Percentiles rank a stretch among this genome's conserved stretches.
Conservation (phyloP, 2,113 vertebrate species). For the Leptobrachium leishanense region DNA sequence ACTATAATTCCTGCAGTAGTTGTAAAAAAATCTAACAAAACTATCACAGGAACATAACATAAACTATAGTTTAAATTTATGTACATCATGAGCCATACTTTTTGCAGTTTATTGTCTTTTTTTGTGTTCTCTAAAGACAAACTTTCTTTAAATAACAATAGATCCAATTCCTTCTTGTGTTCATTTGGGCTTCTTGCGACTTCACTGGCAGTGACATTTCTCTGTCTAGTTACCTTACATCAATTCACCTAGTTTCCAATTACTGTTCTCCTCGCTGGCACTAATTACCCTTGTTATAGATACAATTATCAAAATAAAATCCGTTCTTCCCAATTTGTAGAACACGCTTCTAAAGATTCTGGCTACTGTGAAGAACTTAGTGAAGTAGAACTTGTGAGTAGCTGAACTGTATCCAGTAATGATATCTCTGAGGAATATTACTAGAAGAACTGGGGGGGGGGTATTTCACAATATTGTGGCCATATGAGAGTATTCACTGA, state of each 20-base stretch:
- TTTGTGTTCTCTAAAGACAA: not conserved
- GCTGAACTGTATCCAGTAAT: conserved; percentile 39
- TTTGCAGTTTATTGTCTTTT: not conserved
- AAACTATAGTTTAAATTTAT: not conserved
- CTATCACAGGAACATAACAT: not conserved
- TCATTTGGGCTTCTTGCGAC: not conserved
- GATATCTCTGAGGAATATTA: conserved; percentile 40
- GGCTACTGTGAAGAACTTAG: conserved; percentile 27
- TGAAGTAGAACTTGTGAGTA: conserved; percentile 21
- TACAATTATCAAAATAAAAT: conserved; percentile 38
- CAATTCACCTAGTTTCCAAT: conserved; percentile 11
- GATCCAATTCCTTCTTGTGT: not conserved
- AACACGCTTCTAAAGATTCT: conserved; percentile 22
- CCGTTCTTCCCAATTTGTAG: conserved; percentile 16
- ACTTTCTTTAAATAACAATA: not conserved
- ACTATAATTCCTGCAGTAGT: no score
- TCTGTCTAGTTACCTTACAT: not conserved
- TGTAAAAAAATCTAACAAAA: no score
- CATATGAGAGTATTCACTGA: conserved; percentile 41
- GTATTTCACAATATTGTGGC: conserved; percentile 19
- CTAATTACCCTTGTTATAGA: conserved; percentile 31
- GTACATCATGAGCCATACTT: not conserved
- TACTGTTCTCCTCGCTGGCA: conserved; percentile 8
- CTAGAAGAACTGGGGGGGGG: conserved; percentile 11
- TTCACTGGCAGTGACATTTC: not conserved